Conservation (phyloP, 37 sponge, comb jelly and placozoan genomes). For the Theonella swinhoei region DNA sequence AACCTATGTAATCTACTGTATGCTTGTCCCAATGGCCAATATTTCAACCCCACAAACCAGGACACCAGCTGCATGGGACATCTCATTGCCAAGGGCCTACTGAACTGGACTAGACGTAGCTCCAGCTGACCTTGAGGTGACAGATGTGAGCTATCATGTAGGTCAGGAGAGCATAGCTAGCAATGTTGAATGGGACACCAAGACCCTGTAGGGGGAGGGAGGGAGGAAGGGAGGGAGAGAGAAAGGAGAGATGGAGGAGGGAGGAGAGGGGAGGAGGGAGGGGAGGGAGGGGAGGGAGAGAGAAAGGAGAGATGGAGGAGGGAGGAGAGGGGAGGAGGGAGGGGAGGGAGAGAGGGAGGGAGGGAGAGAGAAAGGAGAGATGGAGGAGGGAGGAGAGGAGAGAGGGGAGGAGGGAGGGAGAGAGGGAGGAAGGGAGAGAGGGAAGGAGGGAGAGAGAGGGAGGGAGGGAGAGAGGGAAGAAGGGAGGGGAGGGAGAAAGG, state of each 20-base stretch:
- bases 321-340: conserved; percentile 14
- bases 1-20: background rate
- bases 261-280: background rate
- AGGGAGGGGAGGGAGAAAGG: background rate
- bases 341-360: conserved; percentile 31
- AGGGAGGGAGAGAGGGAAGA: background rate
- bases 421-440: background rate
- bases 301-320: background rate
- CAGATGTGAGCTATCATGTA: conserved; percentile 98
- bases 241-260: background rate
- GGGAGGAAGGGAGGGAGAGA: background rate
- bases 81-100: background rate
- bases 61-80: background rate
- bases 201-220: conserved; percentile 68
- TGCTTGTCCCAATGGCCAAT: background rate
- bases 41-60: background rate
- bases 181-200: conserved; percentile 99
- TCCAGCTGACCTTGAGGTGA: conserved; percentile 71
- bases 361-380: background rate
- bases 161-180: conserved; percentile 93
- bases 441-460: background rate
- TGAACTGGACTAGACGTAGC: no score
- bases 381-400: background rate
- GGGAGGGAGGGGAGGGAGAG: background rate
- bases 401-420: background rate